These are phyloP conservation scores for Drosophila mimica DNA, from an alignment of 2,888 invertebrate species.

Conservation along the genomic window DNA sequence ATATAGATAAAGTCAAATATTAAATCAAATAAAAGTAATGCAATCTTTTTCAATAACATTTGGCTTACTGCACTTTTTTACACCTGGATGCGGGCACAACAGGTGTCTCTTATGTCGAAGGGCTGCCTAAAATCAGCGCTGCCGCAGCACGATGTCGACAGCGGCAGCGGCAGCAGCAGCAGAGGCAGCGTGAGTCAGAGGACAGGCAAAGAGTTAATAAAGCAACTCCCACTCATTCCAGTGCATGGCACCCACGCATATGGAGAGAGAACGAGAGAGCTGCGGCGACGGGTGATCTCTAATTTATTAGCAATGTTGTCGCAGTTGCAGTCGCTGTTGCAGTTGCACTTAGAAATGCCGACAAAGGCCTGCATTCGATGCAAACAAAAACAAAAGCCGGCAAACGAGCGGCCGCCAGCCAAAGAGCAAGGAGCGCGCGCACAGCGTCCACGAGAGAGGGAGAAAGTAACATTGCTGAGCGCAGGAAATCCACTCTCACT, in stretches of 20 bases:
- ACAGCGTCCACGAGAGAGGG: constrained; percentile 12
- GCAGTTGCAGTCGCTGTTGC: constrained; percentile 4
- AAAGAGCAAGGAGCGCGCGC: constrained; percentile 38
- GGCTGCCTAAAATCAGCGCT: constrained; percentile 30
- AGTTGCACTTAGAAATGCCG: constrained; percentile 49
- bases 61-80: neutral
- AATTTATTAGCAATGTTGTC: constrained; percentile 51
- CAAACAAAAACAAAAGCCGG: constrained; percentile 63
- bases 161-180: constrained; percentile 5
- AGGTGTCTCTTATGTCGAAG: constrained; percentile 66
- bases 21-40: neutral
- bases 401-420: constrained; percentile 33
- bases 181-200: constrained; percentile 4
- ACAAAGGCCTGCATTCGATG: constrained; percentile 41
- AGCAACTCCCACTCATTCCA: constrained; percentile 5
- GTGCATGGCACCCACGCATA: constrained; percentile 21
- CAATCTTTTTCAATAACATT: neutral
- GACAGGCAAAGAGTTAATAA: constrained; percentile 2
- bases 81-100: constrained; percentile 44
- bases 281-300: constrained; percentile 8
- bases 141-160: constrained; percentile 3
- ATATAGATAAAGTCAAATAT: neutral
- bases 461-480: constrained; percentile 11
- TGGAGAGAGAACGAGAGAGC: neutral
- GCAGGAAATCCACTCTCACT: constrained; percentile 32